Evolutionary conservation across 2,888 invertebrate genomes (phyloP).

Genomic region (Cecidostiba fungosa): DNA sequence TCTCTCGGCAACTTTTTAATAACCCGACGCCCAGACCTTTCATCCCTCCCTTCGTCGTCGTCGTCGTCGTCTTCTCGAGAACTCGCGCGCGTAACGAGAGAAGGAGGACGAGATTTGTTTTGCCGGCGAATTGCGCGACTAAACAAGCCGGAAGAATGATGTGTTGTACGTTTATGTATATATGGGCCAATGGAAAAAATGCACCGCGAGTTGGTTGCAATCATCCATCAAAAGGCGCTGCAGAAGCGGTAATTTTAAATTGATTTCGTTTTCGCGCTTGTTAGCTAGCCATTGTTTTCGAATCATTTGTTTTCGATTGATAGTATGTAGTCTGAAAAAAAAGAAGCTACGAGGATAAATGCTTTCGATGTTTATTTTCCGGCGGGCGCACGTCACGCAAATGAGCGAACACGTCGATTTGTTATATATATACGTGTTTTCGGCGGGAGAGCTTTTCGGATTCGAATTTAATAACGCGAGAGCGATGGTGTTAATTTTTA

Average conservation of each 20-base stretch:
- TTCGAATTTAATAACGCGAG: conserved; percentile 43
- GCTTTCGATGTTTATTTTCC: conserved; percentile 24
- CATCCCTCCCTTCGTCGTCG: too few relatives aligned
- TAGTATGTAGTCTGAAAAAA: background rate
- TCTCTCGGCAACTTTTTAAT: conserved; percentile 74
- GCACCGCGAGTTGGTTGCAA: conserved; percentile 65
- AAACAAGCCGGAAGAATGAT: background rate
- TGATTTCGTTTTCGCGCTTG: conserved; percentile 44
- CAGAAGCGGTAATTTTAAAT: conserved; percentile 41
- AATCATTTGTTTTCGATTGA: conserved; percentile 40
- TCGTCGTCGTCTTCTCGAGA: background rate
- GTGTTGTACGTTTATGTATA: background rate
- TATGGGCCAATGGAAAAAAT: conserved; percentile 29
- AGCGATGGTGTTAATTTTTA: conserved; percentile 31
- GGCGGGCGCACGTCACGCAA: background rate
- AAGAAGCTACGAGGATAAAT: background rate
- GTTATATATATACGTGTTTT: background rate
- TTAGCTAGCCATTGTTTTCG: conserved; percentile 45
- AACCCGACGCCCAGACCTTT: conserved; percentile 66
- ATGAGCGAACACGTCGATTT: conserved; percentile 31
- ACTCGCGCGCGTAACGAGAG: background rate
- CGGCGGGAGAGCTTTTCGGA: background rate
- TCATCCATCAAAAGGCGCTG: conserved; percentile 32
- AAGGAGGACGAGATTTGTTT: conserved; percentile 26
- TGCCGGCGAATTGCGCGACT: conserved; percentile 20